phyloP scores from a whole-genome alignment of 2,888 invertebrate species.

The Aplocera efformata region DNA sequence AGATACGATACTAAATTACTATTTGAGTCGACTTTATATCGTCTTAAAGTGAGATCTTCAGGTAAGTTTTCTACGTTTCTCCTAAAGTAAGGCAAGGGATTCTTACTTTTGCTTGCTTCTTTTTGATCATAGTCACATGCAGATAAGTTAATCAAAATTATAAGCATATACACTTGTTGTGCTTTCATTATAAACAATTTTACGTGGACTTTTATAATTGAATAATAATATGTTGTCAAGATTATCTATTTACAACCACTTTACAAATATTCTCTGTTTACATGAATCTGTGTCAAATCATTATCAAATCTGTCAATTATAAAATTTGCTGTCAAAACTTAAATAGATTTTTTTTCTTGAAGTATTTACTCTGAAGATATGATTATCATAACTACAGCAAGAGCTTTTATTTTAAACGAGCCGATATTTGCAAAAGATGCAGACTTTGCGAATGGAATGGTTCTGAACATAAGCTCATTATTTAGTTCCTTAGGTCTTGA shows the following conservation, averaged over 20 bases:
- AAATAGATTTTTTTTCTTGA: background rate
- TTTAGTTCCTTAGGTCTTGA: constrained; percentile 4
- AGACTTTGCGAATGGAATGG: background rate
- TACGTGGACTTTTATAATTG: too few relatives aligned
- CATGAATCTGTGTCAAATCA: constrained; percentile 3
- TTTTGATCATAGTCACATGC: constrained; percentile 18
- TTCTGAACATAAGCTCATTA: constrained; percentile 2
- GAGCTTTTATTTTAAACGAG: too few relatives aligned
- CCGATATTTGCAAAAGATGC: background rate
- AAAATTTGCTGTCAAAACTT: background rate
- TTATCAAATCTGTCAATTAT: background rate
- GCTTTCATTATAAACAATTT: background rate
- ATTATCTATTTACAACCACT: too few relatives aligned
- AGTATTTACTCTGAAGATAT: background rate
- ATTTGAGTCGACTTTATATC: constrained; percentile 31
- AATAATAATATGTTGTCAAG: too few relatives aligned
- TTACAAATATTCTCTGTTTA: background rate
- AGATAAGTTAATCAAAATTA: constrained; percentile 1
- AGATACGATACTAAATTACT: constrained; percentile 50
- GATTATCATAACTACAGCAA: background rate
- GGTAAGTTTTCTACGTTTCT: constrained; percentile 44
- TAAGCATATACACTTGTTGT: constrained; percentile 1
- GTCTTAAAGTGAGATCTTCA: constrained; percentile 31
- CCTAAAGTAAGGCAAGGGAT: constrained; percentile 47
- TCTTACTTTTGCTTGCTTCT: constrained; percentile 35